phyloP scores from a whole-genome alignment of 2,888 invertebrate genomes.

The Drosophila trichaetosa region DNA sequence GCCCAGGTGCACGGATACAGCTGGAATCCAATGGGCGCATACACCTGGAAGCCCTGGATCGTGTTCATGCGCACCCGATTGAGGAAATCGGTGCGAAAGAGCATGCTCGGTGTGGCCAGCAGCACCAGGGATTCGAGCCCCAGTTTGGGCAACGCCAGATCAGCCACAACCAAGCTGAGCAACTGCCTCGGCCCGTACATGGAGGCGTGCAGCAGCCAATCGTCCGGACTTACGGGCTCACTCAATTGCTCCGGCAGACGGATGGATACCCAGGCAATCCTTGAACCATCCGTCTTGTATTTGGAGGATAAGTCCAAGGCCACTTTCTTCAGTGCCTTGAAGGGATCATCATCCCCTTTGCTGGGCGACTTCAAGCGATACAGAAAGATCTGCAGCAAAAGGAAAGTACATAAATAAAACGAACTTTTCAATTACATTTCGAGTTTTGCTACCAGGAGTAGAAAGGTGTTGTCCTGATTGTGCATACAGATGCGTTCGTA shows the following conservation, averaged over 20 bases:
- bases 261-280: constrained; percentile 90
- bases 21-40: constrained; percentile 95
- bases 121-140: constrained; percentile 90
- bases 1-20: constrained; percentile 90
- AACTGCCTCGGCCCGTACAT: constrained; percentile 84
- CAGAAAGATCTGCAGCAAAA: constrained; percentile 86
- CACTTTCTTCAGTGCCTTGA: constrained; percentile 87
- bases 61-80: constrained; percentile 98
- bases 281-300: constrained; percentile 88
- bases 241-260: constrained; percentile 86
- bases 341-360: constrained; percentile 88
- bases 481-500: constrained; percentile 91
- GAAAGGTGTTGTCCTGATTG: constrained; percentile 91
- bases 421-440: neutral
- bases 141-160: constrained; percentile 89
- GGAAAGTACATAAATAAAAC: neutral
- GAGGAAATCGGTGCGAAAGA: constrained; percentile 92
- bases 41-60: constrained; percentile 94
- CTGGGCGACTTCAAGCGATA: constrained; percentile 88
- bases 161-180: constrained; percentile 87
- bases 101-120: constrained; percentile 88
- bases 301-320: constrained; percentile 88
- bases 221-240: constrained; percentile 55
- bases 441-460: constrained; percentile 88
- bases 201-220: constrained; percentile 82